Base-by-base conservation (phyloP, 35 echinoderm and acorn worm species). In the Amphiura filiformis region DNA sequence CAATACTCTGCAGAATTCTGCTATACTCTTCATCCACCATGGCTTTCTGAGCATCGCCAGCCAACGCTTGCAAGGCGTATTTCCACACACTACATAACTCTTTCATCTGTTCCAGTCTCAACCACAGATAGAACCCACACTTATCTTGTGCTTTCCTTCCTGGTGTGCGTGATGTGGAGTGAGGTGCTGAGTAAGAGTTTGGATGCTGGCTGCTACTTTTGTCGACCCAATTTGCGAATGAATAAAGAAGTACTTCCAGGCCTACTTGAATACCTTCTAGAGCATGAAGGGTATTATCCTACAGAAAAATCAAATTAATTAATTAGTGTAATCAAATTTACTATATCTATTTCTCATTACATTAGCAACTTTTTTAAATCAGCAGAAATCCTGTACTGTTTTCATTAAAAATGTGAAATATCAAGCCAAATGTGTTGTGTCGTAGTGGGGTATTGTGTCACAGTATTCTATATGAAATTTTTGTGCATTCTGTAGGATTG, bases 1-100 rank as follows among this genome's bases (percentile, higher is more conserved):
- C 82, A 39, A 91, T 85, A 57, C 82, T 85, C 23, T 44, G 36
- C 75, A 83, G 49, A 23, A 91, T 84, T 57, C 76, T 91, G 65
- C 70, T 20, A 65, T 83, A 40, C 36, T 65, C 33, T 23, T 26
- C 26, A 18, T 84, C 38, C 57, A 75, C 80, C 23, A 61, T 33
- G 13, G 33, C 39, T 15, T 30, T 39, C 49, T 85, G 39, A 20
- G 34, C 37, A 22, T 40, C 76, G 23, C 37, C 41, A 22, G 82
- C 89, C 65, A 91, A 42, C 13, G 17, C 34, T 37, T 84, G 89
- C 39, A 91, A 26, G 20, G 82, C 56, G 38, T 13, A 57, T 44
- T 77, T 39, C 70, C 82, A 84, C 38, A 84, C 56, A n/a, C 49
- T 82, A 34, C 82, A 78, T 2, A 91, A 39, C 75, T 85, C 75